phyloP scores from a whole-genome alignment of 2,113 vertebrate species.

The Campylomormyrus tamandua region DNA sequence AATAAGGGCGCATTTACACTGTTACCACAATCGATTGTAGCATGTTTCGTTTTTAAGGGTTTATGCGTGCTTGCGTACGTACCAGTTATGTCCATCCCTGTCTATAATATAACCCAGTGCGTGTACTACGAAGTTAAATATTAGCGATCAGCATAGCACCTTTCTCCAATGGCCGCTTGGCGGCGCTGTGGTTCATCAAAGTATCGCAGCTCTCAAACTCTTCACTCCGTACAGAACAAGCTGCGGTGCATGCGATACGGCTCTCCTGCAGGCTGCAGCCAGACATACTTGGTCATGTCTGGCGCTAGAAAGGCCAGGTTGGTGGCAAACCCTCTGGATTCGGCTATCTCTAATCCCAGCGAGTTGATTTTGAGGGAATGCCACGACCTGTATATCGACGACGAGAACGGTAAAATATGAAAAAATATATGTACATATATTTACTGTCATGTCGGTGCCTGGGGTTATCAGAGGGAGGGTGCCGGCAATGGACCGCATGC shows the following conservation, averaged over 20 bases:
- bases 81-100: too few relatives aligned
- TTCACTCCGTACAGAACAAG: constrained; percentile 33
- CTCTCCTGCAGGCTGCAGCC: background rate
- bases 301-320: constrained; percentile 54
- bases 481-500: background rate
- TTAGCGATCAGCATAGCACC: background rate
- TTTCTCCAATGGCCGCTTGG: background rate
- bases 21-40: too few relatives aligned
- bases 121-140: background rate
- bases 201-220: constrained; percentile 31
- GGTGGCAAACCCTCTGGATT: constrained; percentile 63
- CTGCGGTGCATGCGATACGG: constrained; percentile 1
- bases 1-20: too few relatives aligned
- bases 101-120: background rate
- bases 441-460: background rate
- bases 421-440: background rate
- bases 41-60: too few relatives aligned
- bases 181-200: constrained; percentile 39
- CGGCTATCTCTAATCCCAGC: constrained; percentile 57
- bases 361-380: constrained; percentile 65
- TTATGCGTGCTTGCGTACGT: too few relatives aligned
- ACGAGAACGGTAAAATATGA: constrained; percentile 58
- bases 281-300: constrained; percentile 47
- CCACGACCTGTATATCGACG: constrained; percentile 63
- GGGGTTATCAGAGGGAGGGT: background rate